These are phyloP conservation scores for Limnothrissa miodon DNA, from an alignment of 2,113 vertebrate genomes.

Conservation along the genomic window DNA sequence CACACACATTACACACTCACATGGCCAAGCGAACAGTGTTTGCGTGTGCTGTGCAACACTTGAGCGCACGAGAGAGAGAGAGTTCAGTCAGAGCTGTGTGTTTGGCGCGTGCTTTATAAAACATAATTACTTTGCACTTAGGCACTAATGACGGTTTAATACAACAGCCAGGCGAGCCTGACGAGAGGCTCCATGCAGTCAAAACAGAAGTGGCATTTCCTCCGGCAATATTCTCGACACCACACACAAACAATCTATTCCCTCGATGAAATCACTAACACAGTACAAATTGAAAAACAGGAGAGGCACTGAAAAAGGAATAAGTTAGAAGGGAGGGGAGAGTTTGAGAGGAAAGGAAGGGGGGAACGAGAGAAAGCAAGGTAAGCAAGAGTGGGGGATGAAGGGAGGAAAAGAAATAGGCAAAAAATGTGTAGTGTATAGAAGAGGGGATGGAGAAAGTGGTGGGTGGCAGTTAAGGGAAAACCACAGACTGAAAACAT, in stretches of 20 bases:
- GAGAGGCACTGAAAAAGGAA: not conserved
- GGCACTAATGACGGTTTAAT: slow-evolving; percentile 10
- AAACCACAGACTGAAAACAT: not conserved
- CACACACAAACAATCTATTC: slow-evolving; percentile 5
- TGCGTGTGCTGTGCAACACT: not conserved
- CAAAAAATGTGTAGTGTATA: not conserved
- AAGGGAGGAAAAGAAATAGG: not conserved
- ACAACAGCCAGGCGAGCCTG: not conserved
- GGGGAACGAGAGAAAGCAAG: not conserved
- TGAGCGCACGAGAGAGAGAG: not conserved
- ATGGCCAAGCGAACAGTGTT: not conserved
- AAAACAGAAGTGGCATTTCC: slow-evolving; percentile 7
- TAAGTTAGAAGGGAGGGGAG: not conserved
- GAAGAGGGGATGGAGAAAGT: not conserved
- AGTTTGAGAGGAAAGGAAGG: not conserved
- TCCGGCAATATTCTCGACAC: not conserved
- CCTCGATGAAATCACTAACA: slow-evolving; percentile 11
- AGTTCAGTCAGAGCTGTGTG: not conserved
- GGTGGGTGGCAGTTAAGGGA: not conserved
- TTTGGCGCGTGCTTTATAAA: slow-evolving; percentile 8
- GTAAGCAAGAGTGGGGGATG: not conserved
- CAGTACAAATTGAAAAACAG: slow-evolving; percentile 15
- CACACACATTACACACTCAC: not conserved
- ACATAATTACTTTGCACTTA: slow-evolving; percentile 8
- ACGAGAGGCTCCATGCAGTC: not conserved